Evolutionary conservation across 2,113 vertebrate genomes (phyloP).

Genomic region (Pedionomus torquatus): DNA sequence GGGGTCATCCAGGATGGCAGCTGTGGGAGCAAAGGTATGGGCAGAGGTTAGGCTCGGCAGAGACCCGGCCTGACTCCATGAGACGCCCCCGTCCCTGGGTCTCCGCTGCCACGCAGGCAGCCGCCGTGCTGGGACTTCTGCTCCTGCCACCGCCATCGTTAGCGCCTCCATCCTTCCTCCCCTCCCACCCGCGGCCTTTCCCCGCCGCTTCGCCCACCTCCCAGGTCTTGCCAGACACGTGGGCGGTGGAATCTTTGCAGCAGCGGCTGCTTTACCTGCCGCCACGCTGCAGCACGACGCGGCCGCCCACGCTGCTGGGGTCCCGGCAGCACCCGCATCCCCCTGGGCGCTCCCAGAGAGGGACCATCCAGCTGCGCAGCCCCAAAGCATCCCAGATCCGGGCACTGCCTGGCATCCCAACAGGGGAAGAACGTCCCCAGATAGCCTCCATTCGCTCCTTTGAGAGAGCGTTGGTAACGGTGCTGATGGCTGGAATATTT

Average conservation of each 20-base stretch:
- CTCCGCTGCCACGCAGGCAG: neutral
- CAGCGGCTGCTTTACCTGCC: neutral
- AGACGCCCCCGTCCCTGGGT: too few species aligned
- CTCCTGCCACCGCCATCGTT: neutral
- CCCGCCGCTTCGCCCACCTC: neutral
- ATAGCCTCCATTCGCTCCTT: rapidly evolving
- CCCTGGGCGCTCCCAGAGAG: rapidly evolving
- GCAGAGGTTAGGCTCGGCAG: neutral
- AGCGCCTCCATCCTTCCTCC: neutral
- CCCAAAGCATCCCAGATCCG: rapidly evolving
- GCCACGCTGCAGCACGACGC: neutral
- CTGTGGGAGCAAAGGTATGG: slow-evolving; percentile 45
- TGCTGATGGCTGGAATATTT: neutral
- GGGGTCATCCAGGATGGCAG: slow-evolving; percentile 96
- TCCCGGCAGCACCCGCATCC: neutral
- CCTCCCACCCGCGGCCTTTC: neutral
- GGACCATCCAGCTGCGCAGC: neutral
- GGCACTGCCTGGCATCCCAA: rapidly evolving
- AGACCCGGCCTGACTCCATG: rapidly evolving
- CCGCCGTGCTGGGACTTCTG: rapidly evolving
- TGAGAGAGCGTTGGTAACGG: neutral
- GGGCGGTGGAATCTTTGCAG: neutral
- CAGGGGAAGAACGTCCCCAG: neutral
- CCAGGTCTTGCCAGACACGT: slow-evolving; percentile 24
- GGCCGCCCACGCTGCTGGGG: neutral